These are phyloP conservation scores for Anolis apletophallus DNA, from an alignment of 2,797 vertebrate genomes.

Conservation along the genomic window DNA sequence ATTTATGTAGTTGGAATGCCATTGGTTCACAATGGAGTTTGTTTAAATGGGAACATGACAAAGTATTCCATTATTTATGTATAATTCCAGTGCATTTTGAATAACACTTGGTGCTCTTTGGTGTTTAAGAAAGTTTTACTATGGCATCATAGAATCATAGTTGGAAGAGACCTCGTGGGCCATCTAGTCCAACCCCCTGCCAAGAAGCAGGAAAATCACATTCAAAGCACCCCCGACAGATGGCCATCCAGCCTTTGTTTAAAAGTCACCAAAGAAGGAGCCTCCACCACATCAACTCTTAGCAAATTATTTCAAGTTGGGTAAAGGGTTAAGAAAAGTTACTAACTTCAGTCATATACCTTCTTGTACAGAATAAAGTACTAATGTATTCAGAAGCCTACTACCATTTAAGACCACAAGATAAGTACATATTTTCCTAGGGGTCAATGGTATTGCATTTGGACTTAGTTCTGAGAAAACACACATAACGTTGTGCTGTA, in stretches of 20 bases:
- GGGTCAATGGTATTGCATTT: neutral
- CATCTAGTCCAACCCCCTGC: too few relatives aligned
- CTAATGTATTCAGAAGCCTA: neutral
- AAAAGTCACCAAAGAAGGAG: too few relatives aligned
- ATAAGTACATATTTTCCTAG: neutral
- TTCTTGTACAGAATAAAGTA: neutral
- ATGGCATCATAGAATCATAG: too few relatives aligned
- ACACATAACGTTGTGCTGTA: neutral
- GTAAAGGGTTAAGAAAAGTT: neutral
- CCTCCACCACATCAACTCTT: too few relatives aligned
- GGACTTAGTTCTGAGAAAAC: neutral
- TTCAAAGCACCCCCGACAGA: too few relatives aligned
- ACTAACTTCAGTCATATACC: neutral
- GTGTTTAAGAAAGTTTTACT: neutral
- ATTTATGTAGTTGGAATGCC: neutral
- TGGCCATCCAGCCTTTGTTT: too few relatives aligned
- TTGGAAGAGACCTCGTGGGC: too few relatives aligned
- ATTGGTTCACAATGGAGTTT: neutral
- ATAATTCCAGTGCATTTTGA: neutral
- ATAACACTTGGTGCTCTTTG: neutral
- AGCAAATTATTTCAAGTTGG: neutral
- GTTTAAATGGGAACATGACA: neutral
- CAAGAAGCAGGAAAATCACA: too few relatives aligned
- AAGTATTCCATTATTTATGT: too few relatives aligned
- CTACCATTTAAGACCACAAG: neutral